Conservation (phyloP, 2,888 invertebrate genomes). For the Mamestra brassicae region DNA sequence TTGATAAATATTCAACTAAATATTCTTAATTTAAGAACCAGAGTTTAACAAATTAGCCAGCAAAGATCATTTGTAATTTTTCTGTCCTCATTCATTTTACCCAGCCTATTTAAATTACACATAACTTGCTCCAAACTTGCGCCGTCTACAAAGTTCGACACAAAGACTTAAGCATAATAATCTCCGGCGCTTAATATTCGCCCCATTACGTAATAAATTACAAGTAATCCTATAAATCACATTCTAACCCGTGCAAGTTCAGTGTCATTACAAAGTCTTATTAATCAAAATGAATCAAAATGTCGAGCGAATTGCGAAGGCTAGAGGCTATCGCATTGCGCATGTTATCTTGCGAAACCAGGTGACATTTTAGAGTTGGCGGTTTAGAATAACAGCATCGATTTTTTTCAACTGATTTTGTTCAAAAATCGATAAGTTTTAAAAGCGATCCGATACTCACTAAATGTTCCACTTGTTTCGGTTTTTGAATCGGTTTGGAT, state of each 20-base stretch:
- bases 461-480: background rate
- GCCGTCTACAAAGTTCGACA: conserved; percentile 52
- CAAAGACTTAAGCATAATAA: conserved; percentile 60
- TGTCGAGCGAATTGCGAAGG: conserved; percentile 62
- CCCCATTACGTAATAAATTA: conserved; percentile 73
- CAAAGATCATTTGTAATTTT: background rate
- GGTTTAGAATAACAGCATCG: conserved; percentile 15
- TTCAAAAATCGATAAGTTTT: too few species aligned
- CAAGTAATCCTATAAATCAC: conserved; percentile 73
- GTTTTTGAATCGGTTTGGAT: conserved; percentile 54
- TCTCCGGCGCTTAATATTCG: conserved; percentile 63
- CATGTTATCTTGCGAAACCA: conserved; percentile 83
- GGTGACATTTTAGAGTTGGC: conserved; percentile 78
- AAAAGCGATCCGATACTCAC: too few species aligned
- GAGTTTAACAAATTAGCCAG: background rate
- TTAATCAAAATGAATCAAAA: conserved; percentile 79
- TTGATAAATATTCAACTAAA: too few species aligned
- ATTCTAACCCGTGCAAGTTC: conserved; percentile 73
- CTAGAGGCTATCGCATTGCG: conserved; percentile 56
- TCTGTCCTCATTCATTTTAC: conserved; percentile 3
- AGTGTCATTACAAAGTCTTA: conserved; percentile 73
- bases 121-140: conserved; percentile 45
- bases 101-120: conserved; percentile 27
- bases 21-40: too few species aligned
- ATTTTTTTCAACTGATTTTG: background rate